phyloP scores from a whole-genome alignment of 1,140 invertebrate genomes.

The Frieseomelitta varia region DNA sequence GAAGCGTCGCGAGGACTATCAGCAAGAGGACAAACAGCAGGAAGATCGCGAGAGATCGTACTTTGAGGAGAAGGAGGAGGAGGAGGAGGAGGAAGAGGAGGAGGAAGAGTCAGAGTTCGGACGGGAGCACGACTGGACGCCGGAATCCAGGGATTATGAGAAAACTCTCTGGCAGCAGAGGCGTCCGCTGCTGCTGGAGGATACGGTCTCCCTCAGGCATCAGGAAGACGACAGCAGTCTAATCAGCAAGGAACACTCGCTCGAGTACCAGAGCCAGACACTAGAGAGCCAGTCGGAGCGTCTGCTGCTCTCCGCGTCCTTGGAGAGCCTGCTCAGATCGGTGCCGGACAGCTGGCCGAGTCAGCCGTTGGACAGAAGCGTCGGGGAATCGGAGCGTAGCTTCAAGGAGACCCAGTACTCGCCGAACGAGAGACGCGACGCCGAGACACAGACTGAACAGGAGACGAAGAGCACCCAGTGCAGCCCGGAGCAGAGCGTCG shows the following conservation, averaged over 20 bases:
- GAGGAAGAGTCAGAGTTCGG: not conserved
- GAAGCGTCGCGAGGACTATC: not conserved
- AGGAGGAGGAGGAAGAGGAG: not conserved
- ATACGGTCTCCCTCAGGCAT: not conserved
- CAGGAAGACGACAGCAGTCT: constrained; percentile 62
- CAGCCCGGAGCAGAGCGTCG: constrained; percentile 54
- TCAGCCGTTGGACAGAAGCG: constrained; percentile 14
- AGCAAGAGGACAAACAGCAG: not conserved
- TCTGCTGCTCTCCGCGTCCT: constrained; percentile 28
- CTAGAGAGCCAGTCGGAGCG: constrained; percentile 65
- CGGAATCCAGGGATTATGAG: constrained; percentile 13
- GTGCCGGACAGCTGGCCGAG: constrained; percentile 29
- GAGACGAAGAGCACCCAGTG: constrained; percentile 70
- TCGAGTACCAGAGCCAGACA: constrained; percentile 72
- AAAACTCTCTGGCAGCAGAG: constrained; percentile 20
- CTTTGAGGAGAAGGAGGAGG: too few species aligned
- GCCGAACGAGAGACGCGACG: constrained; percentile 59
- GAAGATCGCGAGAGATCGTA: not conserved
- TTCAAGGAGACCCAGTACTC: constrained; percentile 63
- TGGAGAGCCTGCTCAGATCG: constrained; percentile 43
- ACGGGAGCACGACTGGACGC: not conserved
- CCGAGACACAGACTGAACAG: constrained; percentile 64
- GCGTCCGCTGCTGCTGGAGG: constrained; percentile 40
- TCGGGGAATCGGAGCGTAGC: constrained; percentile 22
- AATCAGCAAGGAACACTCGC: constrained; percentile 69